Conservation (phyloP, 2,888 invertebrate genomes). For the Lasioglossum vierecki region DNA sequence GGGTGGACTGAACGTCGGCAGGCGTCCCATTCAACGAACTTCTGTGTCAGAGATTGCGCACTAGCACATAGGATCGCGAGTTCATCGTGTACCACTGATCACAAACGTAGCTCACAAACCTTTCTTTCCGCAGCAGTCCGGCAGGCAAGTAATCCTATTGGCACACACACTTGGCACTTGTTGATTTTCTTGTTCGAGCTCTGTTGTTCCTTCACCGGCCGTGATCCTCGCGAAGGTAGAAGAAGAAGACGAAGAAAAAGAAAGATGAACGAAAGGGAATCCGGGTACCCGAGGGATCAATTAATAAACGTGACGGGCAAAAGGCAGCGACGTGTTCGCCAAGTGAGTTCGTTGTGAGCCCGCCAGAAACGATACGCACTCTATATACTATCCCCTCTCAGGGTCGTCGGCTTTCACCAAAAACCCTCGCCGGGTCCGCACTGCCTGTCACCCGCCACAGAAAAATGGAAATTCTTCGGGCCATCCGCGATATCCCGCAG, state of each 20-base stretch:
- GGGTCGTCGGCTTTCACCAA: constrained; percentile 80
- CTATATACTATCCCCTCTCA: constrained; percentile 83
- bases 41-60: constrained; percentile 8
- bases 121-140: constrained; percentile 45
- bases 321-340: constrained; percentile 74
- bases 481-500: neutral
- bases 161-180: constrained; percentile 82
- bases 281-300: constrained; percentile 35
- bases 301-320: constrained; percentile 54
- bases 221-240: constrained; percentile 7
- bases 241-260: neutral
- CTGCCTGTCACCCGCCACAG: constrained; percentile 51
- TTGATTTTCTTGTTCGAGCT: constrained; percentile 44
- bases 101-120: constrained; percentile 71
- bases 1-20: neutral
- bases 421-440: constrained; percentile 68
- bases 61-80: constrained; percentile 13
- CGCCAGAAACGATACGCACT: constrained; percentile 79
- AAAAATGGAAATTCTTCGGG: constrained; percentile 65
- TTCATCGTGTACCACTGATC: constrained; percentile 54
- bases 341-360: constrained; percentile 81
- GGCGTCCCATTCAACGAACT: neutral
- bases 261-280: constrained; percentile 38
- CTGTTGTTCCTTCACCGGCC: constrained; percentile 14
- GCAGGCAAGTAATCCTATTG: constrained; percentile 75